Percentiles rank a stretch among this genome's conserved stretches.
These are phyloP conservation scores for Ophion slaviceki DNA, from an alignment of 2,888 invertebrate species.

Conservation along the genomic window DNA sequence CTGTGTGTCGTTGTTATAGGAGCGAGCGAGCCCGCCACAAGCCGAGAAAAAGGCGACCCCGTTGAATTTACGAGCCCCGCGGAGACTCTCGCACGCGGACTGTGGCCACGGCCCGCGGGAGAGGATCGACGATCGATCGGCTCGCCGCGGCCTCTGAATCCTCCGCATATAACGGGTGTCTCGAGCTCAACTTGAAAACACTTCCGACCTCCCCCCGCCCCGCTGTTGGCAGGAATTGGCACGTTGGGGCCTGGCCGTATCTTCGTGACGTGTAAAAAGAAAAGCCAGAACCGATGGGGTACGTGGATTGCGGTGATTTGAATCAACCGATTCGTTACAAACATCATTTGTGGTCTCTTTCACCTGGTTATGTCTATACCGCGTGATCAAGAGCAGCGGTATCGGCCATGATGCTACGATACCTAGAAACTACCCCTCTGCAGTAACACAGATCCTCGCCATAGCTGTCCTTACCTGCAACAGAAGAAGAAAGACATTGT, in stretches of 20 bases:
- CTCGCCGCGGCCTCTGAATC: conserved; percentile 66
- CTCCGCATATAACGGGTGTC: conserved; percentile 73
- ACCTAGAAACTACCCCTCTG: conserved; percentile 10
- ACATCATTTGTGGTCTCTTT: no score
- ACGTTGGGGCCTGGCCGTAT: neutral
- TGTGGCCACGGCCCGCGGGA: conserved; percentile 37
- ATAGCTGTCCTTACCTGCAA: conserved; percentile 60
- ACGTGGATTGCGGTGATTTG: no score
- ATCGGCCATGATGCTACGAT: neutral
- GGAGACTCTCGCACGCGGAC: conserved; percentile 55
- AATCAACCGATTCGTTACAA: no score
- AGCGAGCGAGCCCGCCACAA: conserved; percentile 38
- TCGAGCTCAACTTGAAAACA: conserved; percentile 14
- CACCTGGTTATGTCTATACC: no score
- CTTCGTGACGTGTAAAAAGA: neutral
- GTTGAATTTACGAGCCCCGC: conserved; percentile 78
- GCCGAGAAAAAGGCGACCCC: conserved; percentile 68
- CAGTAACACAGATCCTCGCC: neutral
- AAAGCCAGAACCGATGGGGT: no score
- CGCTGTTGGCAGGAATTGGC: neutral
- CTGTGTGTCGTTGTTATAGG: conserved; percentile 61
- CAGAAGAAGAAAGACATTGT: conserved; percentile 40
- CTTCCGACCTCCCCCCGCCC: neutral
- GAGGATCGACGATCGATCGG: conserved; percentile 76
- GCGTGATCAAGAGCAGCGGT: neutral